Conservation (phyloP, 2,113 vertebrate genomes). For the Stomatorhinus ivindoensis region DNA sequence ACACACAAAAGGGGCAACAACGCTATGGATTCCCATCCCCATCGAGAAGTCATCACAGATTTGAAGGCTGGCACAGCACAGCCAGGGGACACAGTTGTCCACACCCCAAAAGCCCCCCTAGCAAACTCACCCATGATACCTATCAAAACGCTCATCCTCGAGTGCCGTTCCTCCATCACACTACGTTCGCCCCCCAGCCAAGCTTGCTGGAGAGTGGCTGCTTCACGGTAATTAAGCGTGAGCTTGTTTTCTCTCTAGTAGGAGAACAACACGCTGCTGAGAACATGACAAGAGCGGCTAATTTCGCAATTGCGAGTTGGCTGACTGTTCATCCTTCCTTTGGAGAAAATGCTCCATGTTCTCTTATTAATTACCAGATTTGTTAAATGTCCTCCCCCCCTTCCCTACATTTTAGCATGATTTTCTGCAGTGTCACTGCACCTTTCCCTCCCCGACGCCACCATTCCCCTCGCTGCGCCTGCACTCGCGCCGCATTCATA, state of each 20-base stretch:
- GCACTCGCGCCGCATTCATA: background rate
- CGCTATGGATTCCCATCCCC: background rate
- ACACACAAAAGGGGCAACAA: background rate
- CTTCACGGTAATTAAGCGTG: background rate
- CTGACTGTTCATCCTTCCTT: background rate
- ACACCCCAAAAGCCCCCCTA: background rate
- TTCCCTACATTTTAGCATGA: background rate
- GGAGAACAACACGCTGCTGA: background rate
- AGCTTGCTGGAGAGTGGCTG: background rate
- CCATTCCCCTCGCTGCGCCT: background rate
- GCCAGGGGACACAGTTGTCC: background rate
- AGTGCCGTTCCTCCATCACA: background rate
- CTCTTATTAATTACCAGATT: background rate
- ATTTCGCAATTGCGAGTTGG: background rate
- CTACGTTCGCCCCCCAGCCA: background rate
- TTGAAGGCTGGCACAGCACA: background rate
- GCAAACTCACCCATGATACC: background rate
- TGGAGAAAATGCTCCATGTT: background rate
- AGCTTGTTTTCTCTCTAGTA: background rate
- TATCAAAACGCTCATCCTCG: background rate
- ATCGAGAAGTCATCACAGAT: background rate
- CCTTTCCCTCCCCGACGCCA: background rate
- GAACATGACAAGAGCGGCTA: background rate
- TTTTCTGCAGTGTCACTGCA: background rate
- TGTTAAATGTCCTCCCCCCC: background rate